Percentiles rank a stretch among this genome's conserved stretches.
Conservation (phyloP, 2,888 invertebrate genomes). For the Girardia tigrina region DNA sequence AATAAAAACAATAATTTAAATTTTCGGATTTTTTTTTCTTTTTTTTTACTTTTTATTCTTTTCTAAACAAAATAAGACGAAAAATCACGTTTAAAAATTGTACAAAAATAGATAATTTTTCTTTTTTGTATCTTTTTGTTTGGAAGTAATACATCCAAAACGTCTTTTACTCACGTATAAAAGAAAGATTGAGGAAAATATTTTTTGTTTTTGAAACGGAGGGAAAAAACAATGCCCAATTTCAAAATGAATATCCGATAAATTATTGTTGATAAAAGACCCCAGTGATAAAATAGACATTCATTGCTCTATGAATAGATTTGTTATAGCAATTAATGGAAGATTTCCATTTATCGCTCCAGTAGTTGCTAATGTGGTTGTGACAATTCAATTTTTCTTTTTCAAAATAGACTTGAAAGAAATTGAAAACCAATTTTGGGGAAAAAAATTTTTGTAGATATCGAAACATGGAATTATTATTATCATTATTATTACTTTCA, state of each 20-base stretch:
- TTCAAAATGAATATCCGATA: conserved; percentile 6
- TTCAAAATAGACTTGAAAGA: neutral
- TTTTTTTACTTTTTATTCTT: no score
- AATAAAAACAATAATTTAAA: no score
- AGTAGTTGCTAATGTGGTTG: conserved; percentile 1
- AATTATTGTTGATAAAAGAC: conserved; percentile 20
- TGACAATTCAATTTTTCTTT: conserved; percentile 14
- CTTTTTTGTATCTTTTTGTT: no score
- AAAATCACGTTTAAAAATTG: no score
- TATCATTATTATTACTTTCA: neutral
- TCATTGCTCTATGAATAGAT: conserved; percentile 5
- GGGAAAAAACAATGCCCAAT: neutral
- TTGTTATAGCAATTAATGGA: conserved; percentile 16
- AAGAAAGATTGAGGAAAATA: no score
- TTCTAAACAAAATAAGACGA: no score
- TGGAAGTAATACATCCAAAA: no score
- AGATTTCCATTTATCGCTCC: conserved; percentile 20
- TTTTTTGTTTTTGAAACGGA: no score
- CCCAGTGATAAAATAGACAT: conserved; percentile 10
- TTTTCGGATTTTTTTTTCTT: no score
- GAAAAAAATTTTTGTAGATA: conserved; percentile 8
- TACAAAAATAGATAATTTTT: no score
- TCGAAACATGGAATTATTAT: neutral
- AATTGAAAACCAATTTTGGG: conserved; percentile 14
- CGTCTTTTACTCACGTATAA: no score